Base-by-base conservation (phyloP, 2,113 vertebrate genomes). In the Sturnira hondurensis region DNA sequence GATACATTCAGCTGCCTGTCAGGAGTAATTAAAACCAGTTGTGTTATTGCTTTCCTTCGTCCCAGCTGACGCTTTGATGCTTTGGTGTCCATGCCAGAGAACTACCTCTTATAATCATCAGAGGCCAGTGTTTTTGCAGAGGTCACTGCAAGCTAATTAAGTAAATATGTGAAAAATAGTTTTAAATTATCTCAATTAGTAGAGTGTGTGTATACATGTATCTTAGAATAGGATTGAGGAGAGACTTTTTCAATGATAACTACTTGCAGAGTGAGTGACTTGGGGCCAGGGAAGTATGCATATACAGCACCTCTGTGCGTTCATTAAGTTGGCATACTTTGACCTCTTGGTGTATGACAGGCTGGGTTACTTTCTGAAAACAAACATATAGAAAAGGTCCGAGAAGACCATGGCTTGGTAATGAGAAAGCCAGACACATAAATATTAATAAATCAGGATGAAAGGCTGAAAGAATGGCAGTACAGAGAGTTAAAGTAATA, bases 21-120 rank as follows among this genome's bases (percentile, higher is more conserved):
- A 80, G 0, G 14, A 96, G 70, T 98, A 97, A 98, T 98, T 98
- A 97, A 98, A 98, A 96, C 89, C 98, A 98, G 92, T 98, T 98
- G 97, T 97, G 86, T 97, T 98, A 96, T 94, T 96, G 98, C 97
- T 97, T 96, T 93, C 95, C 76, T 94, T 94, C 91, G 86, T 95
- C 97, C 92, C 94, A 95, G 91, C 94, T 97, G 92, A 97, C 96
- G 94, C 97, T 98, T 97, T 98, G 98, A 98, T 98, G 96, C 94
- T 97, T 97, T 88, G 85, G 94, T 94, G 81, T 97, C 94, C 85
- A 97, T 73, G 97, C 95, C 94, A 95, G 95, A 96, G 98, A 98
- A 97, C 95, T 96, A 95, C 97, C 97, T 95, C 83, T 92, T 97
- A 94, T 68, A 63, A 93, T 96, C 93, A 93, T 87, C 94, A 87